Conservation (phyloP, 2,888 invertebrate species). For the Itoplectis maculator region DNA sequence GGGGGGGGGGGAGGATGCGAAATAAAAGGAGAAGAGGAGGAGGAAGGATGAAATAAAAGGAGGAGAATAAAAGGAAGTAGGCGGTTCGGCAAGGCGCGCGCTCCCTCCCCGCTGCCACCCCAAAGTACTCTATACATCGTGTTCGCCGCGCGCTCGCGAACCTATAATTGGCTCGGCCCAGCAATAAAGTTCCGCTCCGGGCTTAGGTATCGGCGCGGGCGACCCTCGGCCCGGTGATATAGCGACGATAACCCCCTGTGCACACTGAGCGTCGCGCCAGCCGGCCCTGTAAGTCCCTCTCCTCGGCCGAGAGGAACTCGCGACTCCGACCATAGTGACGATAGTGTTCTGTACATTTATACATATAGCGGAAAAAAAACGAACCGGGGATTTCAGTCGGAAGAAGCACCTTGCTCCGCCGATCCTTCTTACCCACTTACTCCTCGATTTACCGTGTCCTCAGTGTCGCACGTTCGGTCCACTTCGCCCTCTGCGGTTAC, state of each 20-base stretch:
- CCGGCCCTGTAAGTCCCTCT: slow-evolving; percentile 41
- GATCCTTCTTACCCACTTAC: slow-evolving; percentile 79
- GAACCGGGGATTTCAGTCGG: slow-evolving; percentile 28
- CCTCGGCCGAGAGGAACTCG: slow-evolving; percentile 7
- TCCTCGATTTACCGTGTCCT: slow-evolving; percentile 67
- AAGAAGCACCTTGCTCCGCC: slow-evolving; percentile 57
- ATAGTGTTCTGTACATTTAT: slow-evolving; percentile 40
- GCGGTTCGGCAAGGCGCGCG: slow-evolving; percentile 31
- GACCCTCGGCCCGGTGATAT: slow-evolving; percentile 77
- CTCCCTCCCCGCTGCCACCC: slow-evolving; percentile 57
- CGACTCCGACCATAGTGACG: slow-evolving; percentile 19
- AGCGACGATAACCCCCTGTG: slow-evolving; percentile 77
- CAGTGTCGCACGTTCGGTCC: too few species aligned
- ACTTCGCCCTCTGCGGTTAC: too few species aligned
- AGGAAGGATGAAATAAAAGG: slow-evolving; percentile 43
- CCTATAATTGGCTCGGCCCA: slow-evolving; percentile 78
- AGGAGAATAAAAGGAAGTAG: slow-evolving; percentile 42
- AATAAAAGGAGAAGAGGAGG: slow-evolving; percentile 41
- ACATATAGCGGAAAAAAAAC: slow-evolving; percentile 23
- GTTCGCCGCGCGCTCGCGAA: slow-evolving; percentile 74
- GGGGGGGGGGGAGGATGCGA: too few species aligned
- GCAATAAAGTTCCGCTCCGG: slow-evolving; percentile 78
- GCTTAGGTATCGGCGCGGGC: slow-evolving; percentile 76
- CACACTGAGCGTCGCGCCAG: slow-evolving; percentile 43
- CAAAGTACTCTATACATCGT: slow-evolving; percentile 77